phyloP scores from a whole-genome alignment of 2,888 invertebrate genomes.

The Amphiduros pacificus region DNA sequence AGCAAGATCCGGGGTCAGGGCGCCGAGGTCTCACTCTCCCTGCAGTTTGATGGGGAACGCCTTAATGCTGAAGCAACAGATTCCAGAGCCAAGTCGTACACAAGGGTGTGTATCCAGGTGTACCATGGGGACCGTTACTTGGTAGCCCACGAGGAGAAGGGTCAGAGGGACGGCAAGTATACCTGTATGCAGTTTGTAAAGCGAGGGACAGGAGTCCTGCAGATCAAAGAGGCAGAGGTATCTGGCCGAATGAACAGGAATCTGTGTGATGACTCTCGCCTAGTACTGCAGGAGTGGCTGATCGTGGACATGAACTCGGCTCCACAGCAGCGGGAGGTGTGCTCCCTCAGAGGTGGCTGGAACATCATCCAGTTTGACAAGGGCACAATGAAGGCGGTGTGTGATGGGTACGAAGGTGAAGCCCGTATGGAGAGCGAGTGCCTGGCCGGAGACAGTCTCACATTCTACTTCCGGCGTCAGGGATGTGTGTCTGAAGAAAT shows the following conservation, averaged over 20 bases:
- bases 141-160: constrained; percentile 22
- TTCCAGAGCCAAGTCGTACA: constrained; percentile 10
- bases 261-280: constrained; percentile 13
- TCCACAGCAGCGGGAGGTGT: neutral
- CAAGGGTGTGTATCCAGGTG: constrained; percentile 20
- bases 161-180: constrained; percentile 4
- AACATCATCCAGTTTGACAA: constrained; percentile 24
- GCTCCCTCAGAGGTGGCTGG: constrained; percentile 26
- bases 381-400: constrained; percentile 12
- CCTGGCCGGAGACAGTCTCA: constrained; percentile 22
- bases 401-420: constrained; percentile 25
- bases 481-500: constrained; percentile 28
- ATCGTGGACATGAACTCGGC: constrained; percentile 19
- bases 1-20: constrained; percentile 19
- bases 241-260: neutral
- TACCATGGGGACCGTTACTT: constrained; percentile 17
- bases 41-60: constrained; percentile 6
- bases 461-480: constrained; percentile 28
- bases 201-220: constrained; percentile 20
- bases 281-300: constrained; percentile 21
- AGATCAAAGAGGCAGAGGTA: constrained; percentile 16
- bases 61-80: constrained; percentile 5
- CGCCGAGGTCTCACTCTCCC: neutral
- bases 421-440: constrained; percentile 32
- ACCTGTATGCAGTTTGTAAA: constrained; percentile 25